Conservation (phyloP, 2,888 invertebrate genomes). For the Pharmacophagus antenor region DNA sequence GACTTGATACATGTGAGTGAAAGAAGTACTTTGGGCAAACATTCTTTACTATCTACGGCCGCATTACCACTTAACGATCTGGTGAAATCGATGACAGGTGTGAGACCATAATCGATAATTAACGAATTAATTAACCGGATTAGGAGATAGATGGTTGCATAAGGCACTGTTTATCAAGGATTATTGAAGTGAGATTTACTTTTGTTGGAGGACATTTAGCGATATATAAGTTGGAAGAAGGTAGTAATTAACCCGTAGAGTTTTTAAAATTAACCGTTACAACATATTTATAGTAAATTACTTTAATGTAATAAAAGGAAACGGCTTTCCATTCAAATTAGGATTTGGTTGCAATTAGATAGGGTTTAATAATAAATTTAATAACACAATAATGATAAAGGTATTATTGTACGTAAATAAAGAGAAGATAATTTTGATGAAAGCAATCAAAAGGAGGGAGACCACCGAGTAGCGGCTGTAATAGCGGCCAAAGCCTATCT, state of each 20-base stretch:
- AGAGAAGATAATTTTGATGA: constrained; percentile 9
- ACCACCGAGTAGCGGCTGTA: constrained; percentile 22
- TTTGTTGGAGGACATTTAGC: background rate
- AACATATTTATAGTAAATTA: background rate
- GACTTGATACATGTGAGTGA: no score
- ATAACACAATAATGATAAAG: background rate
- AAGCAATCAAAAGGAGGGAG: constrained; percentile 15
- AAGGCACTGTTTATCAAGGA: no score
- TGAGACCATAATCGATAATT: no score
- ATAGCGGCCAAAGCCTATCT: constrained; percentile 19
- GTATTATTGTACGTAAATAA: constrained; percentile 1
- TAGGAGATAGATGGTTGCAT: no score
- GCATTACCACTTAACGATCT: no score
- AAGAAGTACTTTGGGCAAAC: no score
- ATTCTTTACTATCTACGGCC: no score
- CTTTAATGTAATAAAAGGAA: background rate
- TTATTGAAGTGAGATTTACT: no score
- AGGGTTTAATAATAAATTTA: background rate
- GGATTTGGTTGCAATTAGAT: background rate
- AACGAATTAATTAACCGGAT: no score
- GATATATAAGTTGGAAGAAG: background rate
- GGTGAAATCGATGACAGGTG: no score
- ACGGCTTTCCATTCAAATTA: background rate
- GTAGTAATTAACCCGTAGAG: background rate
- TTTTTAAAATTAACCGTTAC: background rate